Conservation (phyloP, 30 jellyfish, hydroid and myxozoan species). For the Turritopsis dohrnii region DNA sequence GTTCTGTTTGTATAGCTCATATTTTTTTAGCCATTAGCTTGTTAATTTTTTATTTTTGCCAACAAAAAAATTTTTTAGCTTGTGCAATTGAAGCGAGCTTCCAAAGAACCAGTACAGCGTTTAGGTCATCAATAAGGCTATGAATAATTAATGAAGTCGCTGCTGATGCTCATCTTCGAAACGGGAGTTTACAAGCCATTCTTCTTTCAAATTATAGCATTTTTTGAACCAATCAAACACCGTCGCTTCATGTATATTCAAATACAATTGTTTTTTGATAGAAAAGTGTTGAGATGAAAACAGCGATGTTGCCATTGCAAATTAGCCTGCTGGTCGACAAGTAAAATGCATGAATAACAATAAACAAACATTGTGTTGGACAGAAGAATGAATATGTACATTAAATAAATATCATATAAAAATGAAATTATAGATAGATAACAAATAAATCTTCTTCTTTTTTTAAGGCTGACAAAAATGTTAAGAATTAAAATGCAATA, state of each 20-base stretch:
- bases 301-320: not conserved
- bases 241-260: not conserved
- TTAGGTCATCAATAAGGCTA: slow-evolving; percentile 53
- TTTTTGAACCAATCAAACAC: not conserved
- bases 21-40: not conserved
- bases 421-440: too few species aligned
- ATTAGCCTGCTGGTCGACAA: not conserved
- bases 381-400: too few species aligned
- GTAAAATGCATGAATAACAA: too few species aligned
- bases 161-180: slow-evolving; percentile 23
- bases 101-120: not conserved
- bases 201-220: not conserved
- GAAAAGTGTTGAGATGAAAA: not conserved
- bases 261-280: not conserved
- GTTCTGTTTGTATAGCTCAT: not conserved
- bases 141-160: slow-evolving; percentile 71
- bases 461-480: too few species aligned
- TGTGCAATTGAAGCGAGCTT: not conserved
- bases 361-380: too few species aligned
- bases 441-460: too few species aligned
- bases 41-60: not conserved
- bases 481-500: too few species aligned
- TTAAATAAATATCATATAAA: too few species aligned
- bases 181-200: slow-evolving; percentile 2
- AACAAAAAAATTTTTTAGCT: not conserved